Evolutionary conservation across 2,888 invertebrate species (phyloP).

Genomic region (Pristionchus fissidentatus): DNA sequence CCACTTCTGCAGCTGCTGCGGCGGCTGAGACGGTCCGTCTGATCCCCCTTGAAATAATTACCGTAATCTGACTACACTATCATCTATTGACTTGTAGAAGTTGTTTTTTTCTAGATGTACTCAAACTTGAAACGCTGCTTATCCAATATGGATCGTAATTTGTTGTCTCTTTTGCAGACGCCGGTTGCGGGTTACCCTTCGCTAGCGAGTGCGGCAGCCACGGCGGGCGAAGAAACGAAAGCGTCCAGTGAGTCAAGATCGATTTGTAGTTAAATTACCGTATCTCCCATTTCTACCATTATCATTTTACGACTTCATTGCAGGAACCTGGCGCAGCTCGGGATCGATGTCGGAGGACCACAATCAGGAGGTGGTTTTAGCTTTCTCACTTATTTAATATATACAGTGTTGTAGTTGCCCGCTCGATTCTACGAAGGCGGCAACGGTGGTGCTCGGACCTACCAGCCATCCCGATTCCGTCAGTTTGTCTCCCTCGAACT

Average conservation of each 20-base stretch:
- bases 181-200: conserved; percentile 31
- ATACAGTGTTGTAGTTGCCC: conserved; percentile 54
- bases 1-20: conserved; percentile 44
- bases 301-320: background rate
- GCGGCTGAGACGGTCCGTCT: conserved; percentile 53
- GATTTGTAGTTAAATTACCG: background rate
- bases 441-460: conserved; percentile 40
- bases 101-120: background rate
- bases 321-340: conserved; percentile 46
- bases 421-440: conserved; percentile 60
- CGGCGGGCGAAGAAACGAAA: conserved; percentile 50
- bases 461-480: conserved; percentile 51
- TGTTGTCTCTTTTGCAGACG: background rate
- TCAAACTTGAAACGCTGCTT: background rate
- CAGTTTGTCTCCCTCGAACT: conserved; percentile 14
- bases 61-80: conserved; percentile 43
- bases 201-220: conserved; percentile 46
- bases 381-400: background rate
- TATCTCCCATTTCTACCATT: background rate
- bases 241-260: conserved; percentile 22
- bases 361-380: conserved; percentile 12
- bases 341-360: conserved; percentile 44
- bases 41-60: too few species aligned
- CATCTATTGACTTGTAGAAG: background rate
- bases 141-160: background rate